Conservation (phyloP, 2,888 invertebrate species). For the Drosophila mimica region DNA sequence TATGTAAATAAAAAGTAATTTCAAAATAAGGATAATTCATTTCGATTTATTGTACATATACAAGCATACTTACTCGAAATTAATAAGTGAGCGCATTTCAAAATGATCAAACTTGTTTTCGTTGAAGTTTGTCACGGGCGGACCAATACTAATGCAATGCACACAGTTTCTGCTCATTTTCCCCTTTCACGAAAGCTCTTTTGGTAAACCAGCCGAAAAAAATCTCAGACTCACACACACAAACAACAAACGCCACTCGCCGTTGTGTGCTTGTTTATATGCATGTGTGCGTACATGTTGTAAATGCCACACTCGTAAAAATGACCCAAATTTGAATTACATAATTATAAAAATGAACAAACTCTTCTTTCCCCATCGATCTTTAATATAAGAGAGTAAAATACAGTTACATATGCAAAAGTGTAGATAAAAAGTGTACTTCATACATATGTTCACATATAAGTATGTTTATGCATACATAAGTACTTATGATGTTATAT, state of each 20-base stretch:
- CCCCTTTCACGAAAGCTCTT: slow-evolving; percentile 78
- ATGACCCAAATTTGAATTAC: slow-evolving; percentile 77
- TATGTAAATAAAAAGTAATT: slow-evolving; percentile 9
- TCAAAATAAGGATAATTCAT: slow-evolving; percentile 2
- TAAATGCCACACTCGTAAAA: slow-evolving; percentile 77
- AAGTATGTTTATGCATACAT: slow-evolving; percentile 10
- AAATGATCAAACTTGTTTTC: slow-evolving; percentile 63
- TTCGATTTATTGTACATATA: background rate
- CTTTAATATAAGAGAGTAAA: slow-evolving; percentile 54
- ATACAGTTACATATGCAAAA: slow-evolving; percentile 19
- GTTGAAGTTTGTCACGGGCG: slow-evolving; percentile 52
- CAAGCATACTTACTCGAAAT: slow-evolving; percentile 14
- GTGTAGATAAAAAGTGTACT: slow-evolving; percentile 10
- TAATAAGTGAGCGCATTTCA: slow-evolving; percentile 44
- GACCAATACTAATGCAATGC: slow-evolving; percentile 43
- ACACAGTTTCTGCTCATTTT: slow-evolving; percentile 63
- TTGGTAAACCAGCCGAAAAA: slow-evolving; percentile 63
- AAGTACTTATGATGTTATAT: slow-evolving; percentile 34
- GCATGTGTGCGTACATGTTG: slow-evolving; percentile 39
- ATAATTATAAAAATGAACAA: slow-evolving; percentile 66
- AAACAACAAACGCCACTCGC: slow-evolving; percentile 32
- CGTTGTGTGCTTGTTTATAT: slow-evolving; percentile 37
- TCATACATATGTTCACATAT: slow-evolving; percentile 14
- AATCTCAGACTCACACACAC: slow-evolving; percentile 61
- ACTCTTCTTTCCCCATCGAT: slow-evolving; percentile 68